phyloP scores from a whole-genome alignment of 2,797 vertebrate genomes.

The Sphenodon punctatus region DNA sequence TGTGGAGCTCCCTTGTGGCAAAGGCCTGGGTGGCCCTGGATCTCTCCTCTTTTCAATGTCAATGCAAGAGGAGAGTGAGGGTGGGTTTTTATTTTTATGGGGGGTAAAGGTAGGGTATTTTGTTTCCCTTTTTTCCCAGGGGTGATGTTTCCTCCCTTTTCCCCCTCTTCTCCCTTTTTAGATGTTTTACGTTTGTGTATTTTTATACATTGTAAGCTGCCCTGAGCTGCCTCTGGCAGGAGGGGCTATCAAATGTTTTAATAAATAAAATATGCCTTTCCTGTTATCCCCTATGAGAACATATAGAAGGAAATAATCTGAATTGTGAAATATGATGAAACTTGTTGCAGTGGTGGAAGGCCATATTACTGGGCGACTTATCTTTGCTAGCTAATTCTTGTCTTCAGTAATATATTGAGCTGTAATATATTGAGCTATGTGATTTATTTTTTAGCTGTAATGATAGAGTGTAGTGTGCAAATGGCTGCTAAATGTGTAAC shows the following conservation, averaged over 20 bases:
- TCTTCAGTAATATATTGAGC: neutral
- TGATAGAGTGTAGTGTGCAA: neutral
- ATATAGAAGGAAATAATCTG: neutral
- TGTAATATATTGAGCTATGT: neutral
- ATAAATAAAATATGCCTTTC: neutral
- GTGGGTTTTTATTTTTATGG: too few relatives aligned
- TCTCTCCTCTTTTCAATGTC: too few relatives aligned
- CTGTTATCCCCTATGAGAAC: neutral
- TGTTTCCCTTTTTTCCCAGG: too few relatives aligned
- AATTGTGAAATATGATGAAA: neutral
- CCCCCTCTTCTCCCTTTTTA: too few relatives aligned
- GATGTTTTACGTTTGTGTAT: neutral
- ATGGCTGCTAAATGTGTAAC: neutral
- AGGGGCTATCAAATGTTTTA: too few relatives aligned
- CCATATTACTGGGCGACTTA: neutral
- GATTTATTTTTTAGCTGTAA: neutral
- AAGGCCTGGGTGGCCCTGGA: too few relatives aligned
- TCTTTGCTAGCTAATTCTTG: neutral
- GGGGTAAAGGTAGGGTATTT: too few relatives aligned
- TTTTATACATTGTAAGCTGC: neutral
- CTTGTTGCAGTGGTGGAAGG: conserved; percentile 11
- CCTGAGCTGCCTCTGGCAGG: too few relatives aligned
- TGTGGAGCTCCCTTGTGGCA: too few relatives aligned
- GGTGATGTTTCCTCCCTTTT: too few relatives aligned
- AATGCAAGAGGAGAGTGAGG: too few relatives aligned